These are phyloP conservation scores for Mamestra brassicae DNA, from an alignment of 2,888 invertebrate species.

Conservation along the genomic window DNA sequence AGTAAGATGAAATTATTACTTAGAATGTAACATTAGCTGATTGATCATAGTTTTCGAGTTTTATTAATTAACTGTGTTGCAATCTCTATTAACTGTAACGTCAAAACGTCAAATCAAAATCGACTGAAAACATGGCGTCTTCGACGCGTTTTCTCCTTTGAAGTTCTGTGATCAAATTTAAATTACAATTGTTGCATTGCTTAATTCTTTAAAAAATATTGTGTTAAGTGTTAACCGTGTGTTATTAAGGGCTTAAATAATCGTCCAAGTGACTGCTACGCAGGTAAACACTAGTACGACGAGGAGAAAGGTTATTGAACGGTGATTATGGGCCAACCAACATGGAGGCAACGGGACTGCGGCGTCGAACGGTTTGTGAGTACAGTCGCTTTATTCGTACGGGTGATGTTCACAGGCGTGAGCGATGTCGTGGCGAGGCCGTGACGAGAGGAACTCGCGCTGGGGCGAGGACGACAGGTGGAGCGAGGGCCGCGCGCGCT, in stretches of 20 bases:
- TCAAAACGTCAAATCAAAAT: constrained; percentile 25
- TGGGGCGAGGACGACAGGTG: constrained; percentile 77
- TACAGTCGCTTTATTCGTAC: constrained; percentile 80
- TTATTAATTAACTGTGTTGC: constrained; percentile 18
- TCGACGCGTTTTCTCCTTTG: constrained; percentile 22
- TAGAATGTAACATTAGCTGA: neutral
- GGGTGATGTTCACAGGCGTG: constrained; percentile 86
- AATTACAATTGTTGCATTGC: constrained; percentile 4
- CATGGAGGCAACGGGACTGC: constrained; percentile 66
- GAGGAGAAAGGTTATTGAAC: constrained; percentile 79
- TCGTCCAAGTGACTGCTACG: constrained; percentile 66
- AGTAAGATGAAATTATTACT: neutral
- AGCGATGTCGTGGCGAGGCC: constrained; percentile 87
- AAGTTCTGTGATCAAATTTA: neutral
- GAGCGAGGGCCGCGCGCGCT: constrained; percentile 73
- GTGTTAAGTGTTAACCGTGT: constrained; percentile 52
- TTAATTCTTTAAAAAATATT: constrained; percentile 12
- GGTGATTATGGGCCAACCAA: constrained; percentile 74
- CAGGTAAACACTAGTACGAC: constrained; percentile 81
- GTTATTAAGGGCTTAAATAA: constrained; percentile 42
- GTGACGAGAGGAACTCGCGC: constrained; percentile 81
- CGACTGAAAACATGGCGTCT: constrained; percentile 61
- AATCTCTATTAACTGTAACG: constrained; percentile 16
- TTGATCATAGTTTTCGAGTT: neutral
- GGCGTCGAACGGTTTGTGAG: constrained; percentile 76